phyloP scores from a whole-genome alignment of 2,797 vertebrate genomes.

The Acomys russatus region DNA sequence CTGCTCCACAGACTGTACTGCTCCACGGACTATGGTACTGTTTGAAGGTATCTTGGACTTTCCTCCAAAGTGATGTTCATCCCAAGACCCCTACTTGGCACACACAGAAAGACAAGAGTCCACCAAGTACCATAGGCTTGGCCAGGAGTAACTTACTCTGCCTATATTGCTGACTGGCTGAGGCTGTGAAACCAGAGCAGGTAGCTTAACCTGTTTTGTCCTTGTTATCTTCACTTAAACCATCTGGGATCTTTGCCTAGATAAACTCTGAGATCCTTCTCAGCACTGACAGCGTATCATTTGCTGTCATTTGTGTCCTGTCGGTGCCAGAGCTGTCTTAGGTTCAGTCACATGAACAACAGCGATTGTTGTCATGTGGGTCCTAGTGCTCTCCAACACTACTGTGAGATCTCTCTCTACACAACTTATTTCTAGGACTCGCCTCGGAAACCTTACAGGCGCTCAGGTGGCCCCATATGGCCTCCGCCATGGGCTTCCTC shows the following conservation, averaged over 20 bases:
- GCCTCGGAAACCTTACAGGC: neutral
- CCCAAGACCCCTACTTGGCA: neutral
- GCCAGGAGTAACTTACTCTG: neutral
- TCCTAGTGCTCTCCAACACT: neutral
- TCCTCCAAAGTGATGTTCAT: neutral
- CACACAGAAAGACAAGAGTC: neutral
- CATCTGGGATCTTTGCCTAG: neutral
- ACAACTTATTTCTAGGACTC: neutral
- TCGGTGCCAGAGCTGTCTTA: neutral
- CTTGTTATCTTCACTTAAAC: neutral
- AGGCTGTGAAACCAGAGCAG: neutral
- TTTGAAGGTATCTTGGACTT: neutral
- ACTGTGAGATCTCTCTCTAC: neutral
- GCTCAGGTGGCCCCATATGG: fast-evolving
- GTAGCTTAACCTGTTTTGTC: neutral
- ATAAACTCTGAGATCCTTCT: constrained; percentile 7
- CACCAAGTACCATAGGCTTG: neutral
- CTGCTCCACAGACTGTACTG: too few relatives aligned
- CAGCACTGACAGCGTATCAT: neutral
- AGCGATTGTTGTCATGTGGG: neutral
- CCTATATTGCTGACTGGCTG: neutral
- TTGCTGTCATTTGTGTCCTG: neutral
- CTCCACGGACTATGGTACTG: neutral
- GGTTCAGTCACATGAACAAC: neutral
- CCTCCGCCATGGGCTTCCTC: neutral